Percentiles rank a stretch among this genome's conserved stretches.
These are phyloP conservation scores for Piprites chloris DNA, from an alignment of 2,113 vertebrate species.

Conservation along the genomic window DNA sequence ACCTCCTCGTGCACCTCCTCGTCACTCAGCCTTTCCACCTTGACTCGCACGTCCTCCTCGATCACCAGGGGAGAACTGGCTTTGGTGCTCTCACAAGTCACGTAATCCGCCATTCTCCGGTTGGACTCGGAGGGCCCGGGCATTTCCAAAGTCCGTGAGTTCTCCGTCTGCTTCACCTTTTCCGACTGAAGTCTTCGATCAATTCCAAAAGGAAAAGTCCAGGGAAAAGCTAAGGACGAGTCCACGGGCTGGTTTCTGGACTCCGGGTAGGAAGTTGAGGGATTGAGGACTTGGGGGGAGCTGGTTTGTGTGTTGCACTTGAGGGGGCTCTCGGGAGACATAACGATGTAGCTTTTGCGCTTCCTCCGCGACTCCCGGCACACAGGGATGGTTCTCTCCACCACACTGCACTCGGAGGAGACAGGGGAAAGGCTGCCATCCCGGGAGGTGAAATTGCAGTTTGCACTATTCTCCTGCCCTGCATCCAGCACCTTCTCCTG, in stretches of 20 bases:
- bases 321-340: conserved; percentile 91
- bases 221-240: conserved; percentile 94
- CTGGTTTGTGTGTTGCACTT: conserved; percentile 89
- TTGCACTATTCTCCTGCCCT: conserved; percentile 83
- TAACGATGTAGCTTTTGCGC: conserved; percentile 91
- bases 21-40: conserved; percentile 94
- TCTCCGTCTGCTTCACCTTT: conserved; percentile 90
- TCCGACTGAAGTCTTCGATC: conserved; percentile 91
- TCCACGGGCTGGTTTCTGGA: conserved; percentile 87
- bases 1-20: conserved; percentile 95
- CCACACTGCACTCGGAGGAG: conserved; percentile 94
- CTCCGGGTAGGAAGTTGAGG: conserved; percentile 89
- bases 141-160: conserved; percentile 88
- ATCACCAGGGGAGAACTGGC: conserved; percentile 78
- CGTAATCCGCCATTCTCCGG: conserved; percentile 85
- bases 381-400: conserved; percentile 90
- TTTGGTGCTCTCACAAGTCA: conserved; percentile 93
- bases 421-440: conserved; percentile 95
- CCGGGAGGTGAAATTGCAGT: conserved; percentile 86
- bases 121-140: conserved; percentile 82
- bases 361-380: conserved; percentile 93
- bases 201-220: conserved; percentile 97
- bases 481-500: conserved; percentile 86
- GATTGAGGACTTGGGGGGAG: conserved; percentile 91
- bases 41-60: conserved; percentile 92